Percentiles rank a stretch among this genome's conserved stretches.
These are phyloP conservation scores for Paraplagusia blochii DNA, from an alignment of 2,113 vertebrate species.

Conservation along the genomic window DNA sequence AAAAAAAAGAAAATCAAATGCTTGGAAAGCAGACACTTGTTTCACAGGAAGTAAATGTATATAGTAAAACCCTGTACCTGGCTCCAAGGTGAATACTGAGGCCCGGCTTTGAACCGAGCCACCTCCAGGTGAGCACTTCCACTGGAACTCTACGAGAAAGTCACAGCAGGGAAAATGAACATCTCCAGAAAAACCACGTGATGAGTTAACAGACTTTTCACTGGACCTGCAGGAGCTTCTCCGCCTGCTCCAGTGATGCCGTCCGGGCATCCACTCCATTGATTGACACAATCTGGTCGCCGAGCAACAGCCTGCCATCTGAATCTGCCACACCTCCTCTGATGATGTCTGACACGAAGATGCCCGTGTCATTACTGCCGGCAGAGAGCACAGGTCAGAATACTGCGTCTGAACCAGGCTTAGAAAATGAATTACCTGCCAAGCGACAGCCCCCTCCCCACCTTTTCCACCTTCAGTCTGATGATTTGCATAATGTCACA, in stretches of 20 bases:
- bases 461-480: not conserved
- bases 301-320: constrained; percentile 88
- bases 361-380: constrained; percentile 88
- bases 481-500: constrained; percentile 43
- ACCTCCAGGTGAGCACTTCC: constrained; percentile 85
- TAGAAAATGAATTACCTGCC: constrained; percentile 25
- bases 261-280: constrained; percentile 90
- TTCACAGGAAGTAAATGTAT: too few species aligned
- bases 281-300: constrained; percentile 92
- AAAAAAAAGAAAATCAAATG: too few species aligned
- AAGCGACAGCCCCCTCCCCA: too few species aligned
- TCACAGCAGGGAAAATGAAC: not conserved
- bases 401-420: constrained; percentile 14
- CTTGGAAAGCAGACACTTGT: too few species aligned
- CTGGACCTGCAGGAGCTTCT: constrained; percentile 85
- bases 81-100: constrained; percentile 82
- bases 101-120: constrained; percentile 87
- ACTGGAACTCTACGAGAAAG: constrained; percentile 80
- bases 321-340: constrained; percentile 86
- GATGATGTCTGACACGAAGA: constrained; percentile 93
- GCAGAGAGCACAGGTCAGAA: constrained; percentile 56
- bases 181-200: not conserved
- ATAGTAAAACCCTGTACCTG: constrained; percentile 79
- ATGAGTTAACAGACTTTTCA: not conserved
- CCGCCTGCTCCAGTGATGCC: constrained; percentile 85